Evolutionary conservation across 2,888 invertebrate genomes (phyloP).

Genomic region (Lacanobia wlatinum): DNA sequence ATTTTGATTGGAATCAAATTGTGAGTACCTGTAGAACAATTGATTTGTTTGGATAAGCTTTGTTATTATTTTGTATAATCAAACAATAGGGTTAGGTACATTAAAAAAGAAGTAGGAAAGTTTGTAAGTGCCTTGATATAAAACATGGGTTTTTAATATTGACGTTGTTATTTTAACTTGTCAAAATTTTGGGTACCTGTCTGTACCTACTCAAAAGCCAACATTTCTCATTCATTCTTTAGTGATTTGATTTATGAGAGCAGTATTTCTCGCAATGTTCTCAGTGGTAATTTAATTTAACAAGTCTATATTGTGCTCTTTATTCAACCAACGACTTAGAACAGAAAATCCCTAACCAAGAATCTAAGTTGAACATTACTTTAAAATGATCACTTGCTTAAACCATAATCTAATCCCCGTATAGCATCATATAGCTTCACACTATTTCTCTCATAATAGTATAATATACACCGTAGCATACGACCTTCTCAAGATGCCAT

Average conservation of each 20-base stretch:
- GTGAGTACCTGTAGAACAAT: slow-evolving; percentile 14
- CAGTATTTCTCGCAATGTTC: no score
- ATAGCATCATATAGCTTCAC: not conserved
- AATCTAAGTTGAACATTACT: not conserved
- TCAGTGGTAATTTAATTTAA: no score
- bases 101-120: not conserved
- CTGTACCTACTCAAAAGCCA: no score
- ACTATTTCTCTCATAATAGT: slow-evolving; percentile 16
- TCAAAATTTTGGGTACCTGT: no score
- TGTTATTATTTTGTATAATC: not conserved
- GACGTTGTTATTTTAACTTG: no score
- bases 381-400: not conserved
- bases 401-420: not conserved
- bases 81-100: not conserved
- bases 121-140: not conserved
- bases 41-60: slow-evolving; percentile 37
- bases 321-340: no score
- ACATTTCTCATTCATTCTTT: no score
- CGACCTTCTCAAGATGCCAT: slow-evolving; percentile 24
- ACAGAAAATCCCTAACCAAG: not conserved
- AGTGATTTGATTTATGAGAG: no score
- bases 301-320: no score
- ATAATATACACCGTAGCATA: slow-evolving; percentile 17
- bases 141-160: no score
- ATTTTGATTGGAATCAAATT: slow-evolving; percentile 49